phyloP scores from a whole-genome alignment of 2,888 invertebrate genomes.

The Clunio marinus region DNA sequence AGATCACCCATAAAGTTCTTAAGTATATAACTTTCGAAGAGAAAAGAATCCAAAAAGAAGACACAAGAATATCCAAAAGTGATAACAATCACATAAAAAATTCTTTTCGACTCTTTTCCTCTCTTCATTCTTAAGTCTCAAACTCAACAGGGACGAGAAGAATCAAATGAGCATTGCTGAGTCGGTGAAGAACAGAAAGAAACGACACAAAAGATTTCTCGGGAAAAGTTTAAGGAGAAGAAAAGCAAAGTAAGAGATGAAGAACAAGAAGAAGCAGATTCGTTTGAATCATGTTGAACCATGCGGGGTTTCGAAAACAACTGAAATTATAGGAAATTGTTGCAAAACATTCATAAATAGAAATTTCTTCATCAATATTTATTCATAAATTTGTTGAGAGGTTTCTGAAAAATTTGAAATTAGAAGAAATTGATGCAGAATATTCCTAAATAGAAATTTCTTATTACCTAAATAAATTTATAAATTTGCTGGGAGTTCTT shows the following conservation, averaged over 20 bases:
- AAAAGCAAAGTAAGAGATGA: not conserved
- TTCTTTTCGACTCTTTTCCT: not conserved
- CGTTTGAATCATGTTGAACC: constrained; percentile 5
- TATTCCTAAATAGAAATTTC: too few relatives aligned
- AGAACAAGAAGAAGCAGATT: too few relatives aligned
- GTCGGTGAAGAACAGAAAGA: constrained; percentile 1
- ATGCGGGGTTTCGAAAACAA: not conserved
- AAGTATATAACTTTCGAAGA: too few relatives aligned
- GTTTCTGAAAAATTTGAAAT: too few relatives aligned
- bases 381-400: too few relatives aligned
- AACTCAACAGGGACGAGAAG: not conserved
- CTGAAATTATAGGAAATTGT: too few relatives aligned
- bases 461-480: too few relatives aligned
- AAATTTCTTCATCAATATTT: too few relatives aligned
- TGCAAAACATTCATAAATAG: too few relatives aligned
- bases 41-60: not conserved
- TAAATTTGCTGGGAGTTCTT: too few relatives aligned
- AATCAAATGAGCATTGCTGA: not conserved
- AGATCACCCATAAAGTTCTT: constrained; percentile 5
- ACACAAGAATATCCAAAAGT: too few relatives aligned
- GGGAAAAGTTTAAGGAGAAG: not conserved
- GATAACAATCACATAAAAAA: not conserved
- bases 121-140: not conserved
- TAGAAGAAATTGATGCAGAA: too few relatives aligned
- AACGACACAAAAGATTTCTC: constrained; percentile 18